These are phyloP conservation scores for Netelia virgata DNA, from an alignment of 2,888 invertebrate species.

Conservation along the genomic window DNA sequence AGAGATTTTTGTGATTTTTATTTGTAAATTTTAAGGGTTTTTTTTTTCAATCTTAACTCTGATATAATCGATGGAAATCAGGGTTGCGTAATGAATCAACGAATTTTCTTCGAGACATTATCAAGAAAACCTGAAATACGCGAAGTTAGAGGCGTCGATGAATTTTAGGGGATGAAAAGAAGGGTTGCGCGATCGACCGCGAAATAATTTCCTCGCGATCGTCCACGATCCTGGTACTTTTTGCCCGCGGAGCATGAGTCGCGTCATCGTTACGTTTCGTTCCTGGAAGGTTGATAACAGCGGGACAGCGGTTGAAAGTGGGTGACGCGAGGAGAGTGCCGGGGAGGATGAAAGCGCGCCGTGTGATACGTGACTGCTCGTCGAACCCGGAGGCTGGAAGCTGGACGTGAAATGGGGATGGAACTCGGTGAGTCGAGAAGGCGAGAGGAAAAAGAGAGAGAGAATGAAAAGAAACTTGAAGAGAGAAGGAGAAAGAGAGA, in stretches of 20 bases:
- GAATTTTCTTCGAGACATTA: no score
- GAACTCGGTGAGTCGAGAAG: conserved; percentile 60
- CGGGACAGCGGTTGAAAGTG: conserved; percentile 75
- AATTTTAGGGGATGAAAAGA: no score
- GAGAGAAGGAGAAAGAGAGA: conserved; percentile 47
- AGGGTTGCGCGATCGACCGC: no score
- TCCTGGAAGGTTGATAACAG: conserved; percentile 34
- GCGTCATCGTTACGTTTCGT: conserved; percentile 30
- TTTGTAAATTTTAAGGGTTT: no score
- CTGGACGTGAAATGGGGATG: conserved; percentile 60
- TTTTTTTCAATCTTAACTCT: no score
- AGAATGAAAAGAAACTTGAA: not conserved
- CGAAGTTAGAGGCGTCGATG: no score
- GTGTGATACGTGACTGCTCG: conserved; percentile 63
- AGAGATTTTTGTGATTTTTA: not conserved
- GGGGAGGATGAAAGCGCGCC: conserved; percentile 58
- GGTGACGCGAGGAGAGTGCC: conserved; percentile 64
- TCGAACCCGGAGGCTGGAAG: conserved; percentile 63
- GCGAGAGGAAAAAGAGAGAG: conserved; percentile 48
- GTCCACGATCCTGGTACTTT: not conserved
- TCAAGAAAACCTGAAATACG: no score
- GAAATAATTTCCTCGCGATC: no score
- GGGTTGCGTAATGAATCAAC: no score
- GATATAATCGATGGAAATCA: no score
- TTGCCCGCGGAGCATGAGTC: not conserved